Conservation (phyloP, 2,888 invertebrate species). For the Xestoiulus laeticollis region DNA sequence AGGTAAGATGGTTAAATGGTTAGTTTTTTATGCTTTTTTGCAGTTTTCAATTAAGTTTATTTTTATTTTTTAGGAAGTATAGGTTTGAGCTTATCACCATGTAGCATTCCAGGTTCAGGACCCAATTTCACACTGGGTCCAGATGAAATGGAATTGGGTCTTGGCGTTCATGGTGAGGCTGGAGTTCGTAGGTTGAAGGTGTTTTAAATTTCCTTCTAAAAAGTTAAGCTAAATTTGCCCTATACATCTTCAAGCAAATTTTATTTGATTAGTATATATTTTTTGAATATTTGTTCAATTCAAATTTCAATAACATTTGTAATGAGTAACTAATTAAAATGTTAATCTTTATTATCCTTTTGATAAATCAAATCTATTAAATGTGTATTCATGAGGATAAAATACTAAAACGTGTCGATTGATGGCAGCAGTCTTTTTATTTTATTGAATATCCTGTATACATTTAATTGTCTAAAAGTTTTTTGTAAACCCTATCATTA, state of each 20-base stretch:
- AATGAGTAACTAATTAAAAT: too few relatives aligned
- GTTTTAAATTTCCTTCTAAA: background rate
- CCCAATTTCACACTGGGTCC: constrained; percentile 72
- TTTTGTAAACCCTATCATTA: constrained; percentile 61
- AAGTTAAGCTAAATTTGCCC: background rate
- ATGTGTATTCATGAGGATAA: too few relatives aligned
- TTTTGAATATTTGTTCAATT: too few relatives aligned
- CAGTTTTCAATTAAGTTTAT: background rate
- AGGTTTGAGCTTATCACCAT: constrained; percentile 75
- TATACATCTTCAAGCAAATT: too few relatives aligned
- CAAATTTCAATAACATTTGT: too few relatives aligned
- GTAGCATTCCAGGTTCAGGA: constrained; percentile 74
- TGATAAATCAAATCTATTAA: too few relatives aligned
- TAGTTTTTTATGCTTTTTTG: background rate
- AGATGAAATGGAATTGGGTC: constrained; percentile 75
- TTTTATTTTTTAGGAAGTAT: constrained; percentile 71
- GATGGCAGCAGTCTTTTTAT: too few relatives aligned
- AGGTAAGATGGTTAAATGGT: background rate
- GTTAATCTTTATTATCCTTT: too few relatives aligned
- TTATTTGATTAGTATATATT: too few relatives aligned
- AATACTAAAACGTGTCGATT: too few relatives aligned
- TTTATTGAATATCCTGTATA: too few relatives aligned
- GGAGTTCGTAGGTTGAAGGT: constrained; percentile 68
- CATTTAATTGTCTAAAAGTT: too few relatives aligned
- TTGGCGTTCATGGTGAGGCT: constrained; percentile 70